Evolutionary conservation across 2,797 vertebrate genomes (phyloP).

Genomic region (Emys orbicularis): DNA sequence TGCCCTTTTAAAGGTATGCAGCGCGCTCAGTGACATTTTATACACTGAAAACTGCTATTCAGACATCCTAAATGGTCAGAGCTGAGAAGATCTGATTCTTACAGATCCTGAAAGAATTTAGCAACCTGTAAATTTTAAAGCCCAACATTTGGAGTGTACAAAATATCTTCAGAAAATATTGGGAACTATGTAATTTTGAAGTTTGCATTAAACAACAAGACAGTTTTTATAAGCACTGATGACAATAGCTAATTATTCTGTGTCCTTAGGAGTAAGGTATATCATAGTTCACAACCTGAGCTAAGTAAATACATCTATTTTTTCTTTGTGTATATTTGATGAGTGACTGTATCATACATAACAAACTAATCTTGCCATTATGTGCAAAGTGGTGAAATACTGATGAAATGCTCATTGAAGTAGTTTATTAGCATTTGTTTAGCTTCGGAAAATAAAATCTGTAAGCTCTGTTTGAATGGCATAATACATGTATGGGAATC

Average conservation of each 20-base stretch:
- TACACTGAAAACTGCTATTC: neutral
- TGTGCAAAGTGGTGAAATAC: slow-evolving; percentile 63
- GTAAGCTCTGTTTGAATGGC: slow-evolving; percentile 67
- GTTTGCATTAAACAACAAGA: slow-evolving; percentile 39
- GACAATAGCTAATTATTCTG: slow-evolving; percentile 60
- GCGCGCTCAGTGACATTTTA: neutral
- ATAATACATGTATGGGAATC: slow-evolving; percentile 40
- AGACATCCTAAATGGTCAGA: slow-evolving; percentile 59
- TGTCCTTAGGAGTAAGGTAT: slow-evolving; percentile 57
- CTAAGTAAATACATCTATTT: slow-evolving; percentile 64
- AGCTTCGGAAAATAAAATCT: slow-evolving; percentile 75
- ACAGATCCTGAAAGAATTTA: neutral
- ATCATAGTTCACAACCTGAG: slow-evolving; percentile 58
- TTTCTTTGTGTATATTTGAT: slow-evolving; percentile 69
- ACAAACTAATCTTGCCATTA: slow-evolving; percentile 51
- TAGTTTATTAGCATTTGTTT: slow-evolving; percentile 78
- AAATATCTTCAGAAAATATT: slow-evolving; percentile 14
- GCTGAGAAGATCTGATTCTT: slow-evolving; percentile 13
- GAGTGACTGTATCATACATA: slow-evolving; percentile 55
- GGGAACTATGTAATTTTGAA: slow-evolving; percentile 48
- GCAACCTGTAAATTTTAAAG: neutral
- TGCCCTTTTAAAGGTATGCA: neutral
- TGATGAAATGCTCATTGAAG: slow-evolving; percentile 71
- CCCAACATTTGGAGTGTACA: neutral
- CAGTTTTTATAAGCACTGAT: slow-evolving; percentile 39